Base-by-base conservation (phyloP, 2,113 vertebrate genomes). In the Sigmodon hispidus region DNA sequence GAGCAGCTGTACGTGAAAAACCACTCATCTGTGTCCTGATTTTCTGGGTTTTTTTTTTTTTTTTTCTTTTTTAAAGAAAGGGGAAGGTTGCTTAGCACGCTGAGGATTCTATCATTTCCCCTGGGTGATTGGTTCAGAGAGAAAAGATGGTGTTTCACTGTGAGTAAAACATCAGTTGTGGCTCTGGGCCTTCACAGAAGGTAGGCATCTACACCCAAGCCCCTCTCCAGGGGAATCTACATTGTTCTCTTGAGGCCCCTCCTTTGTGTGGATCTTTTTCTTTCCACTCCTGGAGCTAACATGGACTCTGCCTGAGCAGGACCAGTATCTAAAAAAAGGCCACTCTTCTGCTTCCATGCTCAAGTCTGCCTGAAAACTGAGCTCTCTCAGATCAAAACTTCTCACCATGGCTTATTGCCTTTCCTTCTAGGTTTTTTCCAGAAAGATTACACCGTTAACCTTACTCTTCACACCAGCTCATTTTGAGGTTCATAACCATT, bases 71-170 rank as follows among this genome's bases (percentile, higher is more conserved):
- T 92, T 43, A 73, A 96, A 92, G 57, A n/a, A 96, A 93, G 13
- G n/a, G 36, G 80, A 86, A 84, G 89, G 89, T 79, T 43, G 36
- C 5, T 92, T 72, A 36, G 40, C 40, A n/a, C 79, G n/a, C 70
- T 92, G 73, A 84, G 73, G 94, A 94, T 34, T 6, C 43, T 59
- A n/a, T 93, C 72, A 52, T 77, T 91, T 85, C 93, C 92, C 73
- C 87, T 83, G 48, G 13, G 13, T n/a, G 69, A 31, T 91, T 95
- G 89, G 67, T 65, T 83, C 75, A 87, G 76, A 92, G 63, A 88
- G 57, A 89, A 92, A 52, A 95, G 57, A 15, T 40, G 36, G 67
- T 65, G 50, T 26, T 84, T 67, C 26, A 2, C 17, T 55, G 55
- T 57, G 45, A 94, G 76, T 31, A 76, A 75, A 69, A 75, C 40